These are phyloP conservation scores for Scolopax rusticola DNA, from an alignment of 2,797 vertebrate species.

Conservation along the genomic window DNA sequence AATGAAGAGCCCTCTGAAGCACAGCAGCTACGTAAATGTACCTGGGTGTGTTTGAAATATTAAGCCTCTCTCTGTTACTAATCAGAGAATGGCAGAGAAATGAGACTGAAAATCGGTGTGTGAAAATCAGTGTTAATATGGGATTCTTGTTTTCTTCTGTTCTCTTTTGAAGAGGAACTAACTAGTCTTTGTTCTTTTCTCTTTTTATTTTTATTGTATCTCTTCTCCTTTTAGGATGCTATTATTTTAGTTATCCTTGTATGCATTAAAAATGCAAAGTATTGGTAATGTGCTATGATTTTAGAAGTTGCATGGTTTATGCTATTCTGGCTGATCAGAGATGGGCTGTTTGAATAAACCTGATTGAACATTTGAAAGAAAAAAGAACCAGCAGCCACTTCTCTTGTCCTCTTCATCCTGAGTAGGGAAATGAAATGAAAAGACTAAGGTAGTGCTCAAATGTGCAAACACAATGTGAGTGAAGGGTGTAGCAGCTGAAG, in stretches of 20 bases:
- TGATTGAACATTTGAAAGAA: neutral
- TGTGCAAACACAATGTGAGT: rapidly evolving
- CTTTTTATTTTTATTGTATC: neutral
- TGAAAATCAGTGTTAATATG: neutral
- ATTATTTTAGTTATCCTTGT: neutral
- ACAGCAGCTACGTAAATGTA: neutral
- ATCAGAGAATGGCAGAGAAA: neutral
- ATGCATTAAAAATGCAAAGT: neutral
- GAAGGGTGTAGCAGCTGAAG: neutral
- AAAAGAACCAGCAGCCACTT: neutral
- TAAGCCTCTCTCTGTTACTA: neutral
- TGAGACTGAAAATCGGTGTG: neutral
- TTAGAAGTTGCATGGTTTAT: neutral
- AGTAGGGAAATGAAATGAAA: neutral
- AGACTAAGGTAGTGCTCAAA: rapidly evolving
- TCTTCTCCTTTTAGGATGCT: neutral
- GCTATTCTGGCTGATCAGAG: neutral
- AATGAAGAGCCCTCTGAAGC: neutral
- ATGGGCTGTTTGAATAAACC: neutral
- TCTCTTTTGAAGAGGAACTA: neutral
- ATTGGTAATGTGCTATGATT: neutral
- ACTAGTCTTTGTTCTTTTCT: neutral
- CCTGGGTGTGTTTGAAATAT: neutral
- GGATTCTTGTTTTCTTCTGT: neutral
- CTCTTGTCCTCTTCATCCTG: neutral